Base-by-base conservation (phyloP, 2,888 invertebrate species). In the Oasisia sp. region DNA sequence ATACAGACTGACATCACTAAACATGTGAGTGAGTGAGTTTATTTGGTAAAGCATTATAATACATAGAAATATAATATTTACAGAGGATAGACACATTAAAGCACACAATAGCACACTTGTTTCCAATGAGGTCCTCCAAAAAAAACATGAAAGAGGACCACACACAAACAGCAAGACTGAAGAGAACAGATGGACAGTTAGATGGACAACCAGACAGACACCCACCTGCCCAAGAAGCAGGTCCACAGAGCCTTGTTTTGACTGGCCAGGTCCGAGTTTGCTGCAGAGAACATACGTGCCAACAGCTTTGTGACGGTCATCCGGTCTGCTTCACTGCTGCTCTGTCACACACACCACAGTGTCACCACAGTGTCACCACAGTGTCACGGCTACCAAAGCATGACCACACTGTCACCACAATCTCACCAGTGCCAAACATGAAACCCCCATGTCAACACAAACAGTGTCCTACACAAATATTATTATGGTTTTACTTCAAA, bases 241-340 rank as follows among this genome's bases (percentile, higher is more conserved):
- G 98, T 97, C 98, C 99, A 98, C 91, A 99, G 96, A n/a, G 98
- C 97, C 4, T 97, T 97, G 96, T 99, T 98, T 95, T 98, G 98
- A 94, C 97, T 97, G 3, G 99, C 99, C 27, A 99, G 97, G 93
- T 98, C 98, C 0, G 99, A 99, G 93, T 98, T 98, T 93, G 98
- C 98, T 96, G 99, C 99, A 0, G 99, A 99, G 96, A 99, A 99
- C 99, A 99, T 99, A 95, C 99, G 97, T 0, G 99, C 99, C 91
- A 99, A 97, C 90, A 99, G 96, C 93, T 95, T 96, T 7, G 96
- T 96, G 0, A 98, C 99, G 93, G 98, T 98, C 93, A 99, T 97
- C 93, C 99, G 97, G 96, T 99, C 99, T 93, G 97, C 97, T 96
- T 99, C 99, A 94, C 98, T 98, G 27, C 98, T 98, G 91, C 99